phyloP scores from a whole-genome alignment of 2,113 vertebrate species.

The Actenoides lindsayi region DNA sequence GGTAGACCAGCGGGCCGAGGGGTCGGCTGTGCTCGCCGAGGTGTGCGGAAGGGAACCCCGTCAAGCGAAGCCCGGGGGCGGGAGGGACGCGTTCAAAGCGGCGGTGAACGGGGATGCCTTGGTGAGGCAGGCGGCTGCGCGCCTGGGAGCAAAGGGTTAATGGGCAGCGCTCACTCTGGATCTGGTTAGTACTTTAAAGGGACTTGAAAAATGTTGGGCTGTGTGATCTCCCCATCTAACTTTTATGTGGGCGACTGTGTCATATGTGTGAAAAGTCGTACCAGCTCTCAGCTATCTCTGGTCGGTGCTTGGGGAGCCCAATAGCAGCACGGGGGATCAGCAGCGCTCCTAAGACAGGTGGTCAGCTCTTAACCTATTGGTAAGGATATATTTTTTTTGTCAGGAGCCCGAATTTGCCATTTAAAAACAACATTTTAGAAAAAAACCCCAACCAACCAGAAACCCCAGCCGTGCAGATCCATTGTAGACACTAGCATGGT shows the following conservation, averaged over 20 bases:
- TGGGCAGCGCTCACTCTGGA: neutral
- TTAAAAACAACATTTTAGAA: neutral
- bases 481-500: neutral
- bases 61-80: neutral
- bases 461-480: fast-evolving
- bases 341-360: neutral
- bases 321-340: neutral
- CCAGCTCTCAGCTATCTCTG: neutral
- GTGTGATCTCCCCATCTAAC: neutral
- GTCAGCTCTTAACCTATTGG: neutral
- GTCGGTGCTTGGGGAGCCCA: neutral
- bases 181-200: slow-evolving; percentile 13
- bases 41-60: neutral
- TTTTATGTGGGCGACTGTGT: slow-evolving; percentile 32
- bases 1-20: neutral
- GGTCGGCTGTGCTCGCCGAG: too few species aligned
- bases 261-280: neutral
- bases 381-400: neutral
- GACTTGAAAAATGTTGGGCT: neutral
- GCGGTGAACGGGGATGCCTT: neutral
- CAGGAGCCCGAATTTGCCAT: neutral
- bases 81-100: neutral
- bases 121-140: neutral
- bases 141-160: neutral
- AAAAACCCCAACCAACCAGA: neutral